These are phyloP conservation scores for Pseudomyrmex flavicornis DNA, from an alignment of 1,140 invertebrate species.

Conservation along the genomic window DNA sequence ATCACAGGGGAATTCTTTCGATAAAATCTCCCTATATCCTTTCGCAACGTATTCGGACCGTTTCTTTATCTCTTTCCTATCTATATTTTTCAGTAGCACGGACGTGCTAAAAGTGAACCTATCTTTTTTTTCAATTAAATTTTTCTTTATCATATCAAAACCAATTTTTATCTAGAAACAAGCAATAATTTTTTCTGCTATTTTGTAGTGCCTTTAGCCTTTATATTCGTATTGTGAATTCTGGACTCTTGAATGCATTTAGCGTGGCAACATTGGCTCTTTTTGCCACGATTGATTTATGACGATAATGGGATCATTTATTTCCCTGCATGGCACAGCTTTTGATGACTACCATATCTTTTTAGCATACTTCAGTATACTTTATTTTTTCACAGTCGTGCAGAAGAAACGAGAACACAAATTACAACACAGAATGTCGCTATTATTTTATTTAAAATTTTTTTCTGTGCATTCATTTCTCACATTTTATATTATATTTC, in stretches of 20 bases:
- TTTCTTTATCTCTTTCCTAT: not conserved
- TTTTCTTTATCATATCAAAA: not conserved
- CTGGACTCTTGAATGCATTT: constrained; percentile 55
- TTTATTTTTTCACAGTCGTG: constrained; percentile 57
- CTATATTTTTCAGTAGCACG: not conserved
- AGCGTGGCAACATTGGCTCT: constrained; percentile 50
- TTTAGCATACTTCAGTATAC: constrained; percentile 46
- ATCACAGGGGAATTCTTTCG: constrained; percentile 17
- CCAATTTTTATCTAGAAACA: constrained; percentile 6
- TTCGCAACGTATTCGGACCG: not conserved
- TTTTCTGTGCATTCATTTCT: constrained; percentile 64
- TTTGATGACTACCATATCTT: constrained; percentile 60
- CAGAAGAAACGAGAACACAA: constrained; percentile 77
- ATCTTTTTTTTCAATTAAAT: not conserved
- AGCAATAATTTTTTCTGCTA: too few species aligned
- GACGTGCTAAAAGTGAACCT: too few species aligned
- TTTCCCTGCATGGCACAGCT: constrained; percentile 68
- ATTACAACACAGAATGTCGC: constrained; percentile 74
- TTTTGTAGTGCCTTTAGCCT: not conserved
- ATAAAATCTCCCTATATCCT: not conserved
- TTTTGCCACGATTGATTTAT: constrained; percentile 83
- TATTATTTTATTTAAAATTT: not conserved
- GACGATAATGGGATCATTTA: constrained; percentile 78
- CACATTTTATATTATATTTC: constrained; percentile 6
- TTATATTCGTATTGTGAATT: not conserved